phyloP scores from a whole-genome alignment of 1,140 invertebrate species.

The Pseudomyrmex flavicornis region DNA sequence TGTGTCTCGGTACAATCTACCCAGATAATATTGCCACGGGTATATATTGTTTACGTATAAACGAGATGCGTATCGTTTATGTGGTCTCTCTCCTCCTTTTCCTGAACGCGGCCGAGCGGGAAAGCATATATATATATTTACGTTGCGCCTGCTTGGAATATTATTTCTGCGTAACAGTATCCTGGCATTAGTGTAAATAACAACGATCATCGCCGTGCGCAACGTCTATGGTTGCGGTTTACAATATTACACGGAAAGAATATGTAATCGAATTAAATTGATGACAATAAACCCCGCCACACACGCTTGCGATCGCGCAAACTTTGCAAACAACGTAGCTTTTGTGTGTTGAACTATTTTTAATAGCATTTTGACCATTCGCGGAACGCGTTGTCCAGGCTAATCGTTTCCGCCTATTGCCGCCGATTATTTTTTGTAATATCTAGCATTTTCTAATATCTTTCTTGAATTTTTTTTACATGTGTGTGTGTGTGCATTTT shows the following conservation, averaged over 20 bases:
- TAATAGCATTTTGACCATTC: not conserved
- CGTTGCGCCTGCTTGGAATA: conserved; percentile 21
- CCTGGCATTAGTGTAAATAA: conserved; percentile 41
- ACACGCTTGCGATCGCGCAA: not conserved
- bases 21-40: conserved; percentile 64
- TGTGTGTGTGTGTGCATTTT: no score
- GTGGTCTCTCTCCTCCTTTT: not conserved
- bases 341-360: not conserved
- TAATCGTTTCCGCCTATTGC: no score
- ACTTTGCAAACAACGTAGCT: conserved; percentile 30
- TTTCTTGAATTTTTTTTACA: not conserved
- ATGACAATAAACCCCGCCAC: not conserved
- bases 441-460: not conserved
- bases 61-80: conserved; percentile 40
- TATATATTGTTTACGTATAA: conserved; percentile 58
- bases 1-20: conserved; percentile 42
- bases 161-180: conserved; percentile 53
- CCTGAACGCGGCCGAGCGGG: not conserved
- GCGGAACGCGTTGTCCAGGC: no score
- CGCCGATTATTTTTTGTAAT: no score
- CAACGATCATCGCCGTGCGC: conserved; percentile 18
- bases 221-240: conserved; percentile 27
- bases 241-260: not conserved
- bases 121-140: not conserved
- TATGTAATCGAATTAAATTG: conserved; percentile 51